Base-by-base conservation (phyloP, 2,113 vertebrate genomes). In the Oncorhynchus keta region DNA sequence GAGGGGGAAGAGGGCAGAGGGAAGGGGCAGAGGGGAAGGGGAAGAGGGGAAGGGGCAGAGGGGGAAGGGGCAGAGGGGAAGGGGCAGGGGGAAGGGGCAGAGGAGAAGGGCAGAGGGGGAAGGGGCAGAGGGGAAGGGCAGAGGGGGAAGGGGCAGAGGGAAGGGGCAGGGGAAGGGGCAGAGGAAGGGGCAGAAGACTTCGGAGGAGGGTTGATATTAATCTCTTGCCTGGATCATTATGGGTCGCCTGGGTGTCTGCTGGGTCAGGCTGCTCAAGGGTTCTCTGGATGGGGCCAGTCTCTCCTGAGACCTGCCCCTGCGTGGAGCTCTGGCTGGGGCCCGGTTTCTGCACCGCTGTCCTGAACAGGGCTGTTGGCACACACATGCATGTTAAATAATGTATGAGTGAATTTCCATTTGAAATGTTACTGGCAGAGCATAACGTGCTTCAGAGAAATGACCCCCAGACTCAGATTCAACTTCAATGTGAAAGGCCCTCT, bases 171-270 rank as follows among this genome's bases (percentile, higher is more conserved):
- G 28, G 6, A 30, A 30, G 30, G 30, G 30, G 30, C 30, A 30
- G 30, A 30, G 30, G 4, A 5, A 24, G 30, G 30, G 30, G 30
- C 4, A 32, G 30, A 5, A 35, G 26, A 72, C 2, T n/a, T 24
- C 57, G 12, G 71, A 76, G 51, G 11, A 28, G 24, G 8, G 59
- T 69, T 49, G 28, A 32, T 73, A 79, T 73, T 13, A 24, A 64
- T 69, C 0, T 72, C 87, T 93, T 81, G 88, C 93, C 90, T 74
- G 85, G 74, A 26, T 88, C 86, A 79, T 88, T 81, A 57, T 81
- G 82, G 24, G 81, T 69, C 57, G 59, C 81, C 78, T 61, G 79
- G 48, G 68, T 49, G 72, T 85, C 86, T 68, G 48, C 59, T 68
- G 81, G 81, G 59, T n/a, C 76, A 4, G 73, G 4, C 68, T 39